A percentile compares a stretch with the other conserved stretches of the same genome.
Conservation (phyloP, 2,797 vertebrate species). For the Sparidentex hasta region DNA sequence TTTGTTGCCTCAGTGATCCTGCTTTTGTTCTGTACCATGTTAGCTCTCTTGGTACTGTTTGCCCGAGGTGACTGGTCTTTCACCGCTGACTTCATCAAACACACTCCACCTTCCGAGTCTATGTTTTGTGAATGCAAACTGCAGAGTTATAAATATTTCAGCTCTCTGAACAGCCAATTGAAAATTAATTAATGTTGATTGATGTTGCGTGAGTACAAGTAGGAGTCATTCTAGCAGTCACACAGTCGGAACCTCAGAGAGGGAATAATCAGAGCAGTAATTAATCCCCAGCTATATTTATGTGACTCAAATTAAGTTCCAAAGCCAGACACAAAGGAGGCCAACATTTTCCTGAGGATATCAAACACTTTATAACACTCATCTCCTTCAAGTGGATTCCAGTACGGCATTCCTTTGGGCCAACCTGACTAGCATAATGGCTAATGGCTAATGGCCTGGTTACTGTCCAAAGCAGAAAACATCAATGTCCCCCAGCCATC, state of each 20-base stretch:
- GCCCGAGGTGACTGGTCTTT: neutral
- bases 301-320: neutral
- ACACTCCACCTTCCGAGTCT: neutral
- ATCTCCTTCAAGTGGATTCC: neutral
- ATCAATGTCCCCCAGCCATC: no score
- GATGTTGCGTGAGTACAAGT: neutral
- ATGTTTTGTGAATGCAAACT: neutral
- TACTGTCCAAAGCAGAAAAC: no score
- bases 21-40: neutral
- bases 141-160: neutral
- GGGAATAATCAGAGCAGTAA: neutral
- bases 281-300: neutral
- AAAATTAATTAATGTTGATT: constrained; percentile 6
- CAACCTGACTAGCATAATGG: no score
- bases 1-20: neutral
- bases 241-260: neutral
- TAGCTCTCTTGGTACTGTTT: neutral
- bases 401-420: neutral
- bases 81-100: neutral
- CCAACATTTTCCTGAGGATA: neutral
- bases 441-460: no score
- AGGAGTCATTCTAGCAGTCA: constrained; percentile 3
- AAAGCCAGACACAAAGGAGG: neutral
- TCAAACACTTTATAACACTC: neutral
- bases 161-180: neutral